A percentile compares a stretch with the other conserved stretches of the same genome.
These are phyloP conservation scores for Amaurobius ferox DNA, from an alignment of 2,888 invertebrate genomes.

Conservation along the genomic window DNA sequence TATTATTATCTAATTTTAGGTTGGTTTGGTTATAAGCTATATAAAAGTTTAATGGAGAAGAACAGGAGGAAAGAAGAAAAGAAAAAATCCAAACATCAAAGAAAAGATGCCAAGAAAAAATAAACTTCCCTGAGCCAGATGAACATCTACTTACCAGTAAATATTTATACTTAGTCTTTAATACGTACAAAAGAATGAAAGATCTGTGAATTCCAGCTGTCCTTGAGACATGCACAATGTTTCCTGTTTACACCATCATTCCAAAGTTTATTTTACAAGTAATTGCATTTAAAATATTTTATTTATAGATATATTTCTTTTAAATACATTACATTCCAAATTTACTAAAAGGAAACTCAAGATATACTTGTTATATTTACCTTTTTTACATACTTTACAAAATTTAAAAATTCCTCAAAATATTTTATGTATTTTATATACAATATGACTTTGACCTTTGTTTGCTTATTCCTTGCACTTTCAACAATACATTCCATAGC, in stretches of 20 bases:
- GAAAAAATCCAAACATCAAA: constrained; percentile 86
- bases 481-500: too few species aligned
- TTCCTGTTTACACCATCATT: constrained; percentile 38
- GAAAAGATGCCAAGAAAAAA: constrained; percentile 82
- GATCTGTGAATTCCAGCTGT: constrained; percentile 58
- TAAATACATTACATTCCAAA: constrained; percentile 46
- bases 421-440: too few species aligned
- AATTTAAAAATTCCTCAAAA: too few species aligned
- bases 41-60: constrained; percentile 87
- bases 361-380: not conserved
- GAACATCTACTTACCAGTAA: constrained; percentile 13
- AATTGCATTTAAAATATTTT: constrained; percentile 31
- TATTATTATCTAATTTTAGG: too few species aligned
- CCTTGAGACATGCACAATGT: constrained; percentile 65
- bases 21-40: constrained; percentile 91
- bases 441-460: too few species aligned
- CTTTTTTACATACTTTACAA: too few species aligned
- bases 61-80: constrained; percentile 88
- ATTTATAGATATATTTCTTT: constrained; percentile 43
- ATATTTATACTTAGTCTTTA: constrained; percentile 43
- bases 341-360: constrained; percentile 2
- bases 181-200: constrained; percentile 27
- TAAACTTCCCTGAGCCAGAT: constrained; percentile 30
- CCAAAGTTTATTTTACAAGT: not conserved
- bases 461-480: too few species aligned